Percentiles rank a stretch among this genome's conserved stretches.
Evolutionary conservation across 2,888 invertebrate genomes (phyloP).

Genomic region (Rhaphigaster nebulosa): DNA sequence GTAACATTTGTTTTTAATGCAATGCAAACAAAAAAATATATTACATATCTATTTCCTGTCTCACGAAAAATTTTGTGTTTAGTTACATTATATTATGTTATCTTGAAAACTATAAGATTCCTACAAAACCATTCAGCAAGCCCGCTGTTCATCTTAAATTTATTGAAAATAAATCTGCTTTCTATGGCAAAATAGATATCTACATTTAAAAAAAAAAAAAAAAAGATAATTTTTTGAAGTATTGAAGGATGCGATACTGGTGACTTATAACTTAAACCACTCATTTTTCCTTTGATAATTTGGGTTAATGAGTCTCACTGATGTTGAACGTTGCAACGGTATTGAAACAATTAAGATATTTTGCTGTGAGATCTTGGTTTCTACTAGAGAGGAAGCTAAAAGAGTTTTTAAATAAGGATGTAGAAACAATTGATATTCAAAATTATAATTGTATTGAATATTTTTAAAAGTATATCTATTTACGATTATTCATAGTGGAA

Average conservation of each 20-base stretch:
- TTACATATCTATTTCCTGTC: not conserved
- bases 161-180: not conserved
- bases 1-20: not conserved
- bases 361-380: no score
- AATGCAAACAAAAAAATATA: not conserved
- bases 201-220: no score
- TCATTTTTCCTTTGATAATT: not conserved
- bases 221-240: not conserved
- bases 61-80: not conserved
- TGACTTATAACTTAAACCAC: not conserved
- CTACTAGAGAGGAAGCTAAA: not conserved
- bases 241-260: not conserved
- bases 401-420: not conserved
- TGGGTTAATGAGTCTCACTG: not conserved
- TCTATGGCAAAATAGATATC: not conserved
- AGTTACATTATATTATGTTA: no score
- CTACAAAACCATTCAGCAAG: no score
- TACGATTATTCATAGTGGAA: not conserved
- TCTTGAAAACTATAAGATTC: no score
- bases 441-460: not conserved
- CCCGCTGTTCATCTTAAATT: no score
- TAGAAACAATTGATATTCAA: not conserved
- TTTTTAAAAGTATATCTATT: not conserved
- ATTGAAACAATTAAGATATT: not conserved
- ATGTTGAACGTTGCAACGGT: not conserved